Percentiles rank a stretch among this genome's conserved stretches.
These are phyloP conservation scores for Stichopus chloronotus DNA, from an alignment of 35 echinoderm and acorn worm genomes.

Conservation along the genomic window DNA sequence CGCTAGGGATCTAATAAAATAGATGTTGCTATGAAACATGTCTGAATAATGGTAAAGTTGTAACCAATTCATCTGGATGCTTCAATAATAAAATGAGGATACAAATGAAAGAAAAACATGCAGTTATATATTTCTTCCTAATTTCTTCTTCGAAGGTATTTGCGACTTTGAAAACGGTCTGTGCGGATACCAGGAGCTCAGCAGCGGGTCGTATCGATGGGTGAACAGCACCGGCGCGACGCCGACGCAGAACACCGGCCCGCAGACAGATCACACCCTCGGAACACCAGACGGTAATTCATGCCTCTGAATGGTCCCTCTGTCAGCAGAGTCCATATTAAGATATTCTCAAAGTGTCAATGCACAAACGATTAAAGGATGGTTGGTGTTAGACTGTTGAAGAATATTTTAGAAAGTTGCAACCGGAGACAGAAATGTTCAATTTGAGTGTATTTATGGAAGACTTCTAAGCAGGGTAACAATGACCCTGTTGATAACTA, in stretches of 20 bases:
- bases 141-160: constrained; percentile 44
- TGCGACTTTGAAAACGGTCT: constrained; percentile 88
- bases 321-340: too few relatives aligned
- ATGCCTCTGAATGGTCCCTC: too few relatives aligned
- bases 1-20: too few relatives aligned
- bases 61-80: too few relatives aligned
- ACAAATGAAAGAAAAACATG: too few relatives aligned
- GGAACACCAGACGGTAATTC: constrained; percentile 72
- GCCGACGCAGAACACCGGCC: constrained; percentile 80
- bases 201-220: constrained; percentile 73
- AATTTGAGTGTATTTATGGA: background rate
- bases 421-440: background rate
- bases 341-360: too few relatives aligned
- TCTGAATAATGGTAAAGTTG: too few relatives aligned
- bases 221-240: constrained; percentile 59
- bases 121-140: too few relatives aligned
- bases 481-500: too few relatives aligned
- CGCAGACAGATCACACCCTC: constrained; percentile 78
- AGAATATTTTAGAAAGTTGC: background rate
- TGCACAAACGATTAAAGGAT: too few relatives aligned
- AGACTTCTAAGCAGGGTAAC: background rate
- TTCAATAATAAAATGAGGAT: too few relatives aligned
- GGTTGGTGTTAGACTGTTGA: background rate
- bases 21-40: too few relatives aligned
- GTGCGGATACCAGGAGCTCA: constrained; percentile 73